These are phyloP conservation scores for Anolis apletophallus DNA, from an alignment of 2,797 vertebrate species.

Conservation along the genomic window DNA sequence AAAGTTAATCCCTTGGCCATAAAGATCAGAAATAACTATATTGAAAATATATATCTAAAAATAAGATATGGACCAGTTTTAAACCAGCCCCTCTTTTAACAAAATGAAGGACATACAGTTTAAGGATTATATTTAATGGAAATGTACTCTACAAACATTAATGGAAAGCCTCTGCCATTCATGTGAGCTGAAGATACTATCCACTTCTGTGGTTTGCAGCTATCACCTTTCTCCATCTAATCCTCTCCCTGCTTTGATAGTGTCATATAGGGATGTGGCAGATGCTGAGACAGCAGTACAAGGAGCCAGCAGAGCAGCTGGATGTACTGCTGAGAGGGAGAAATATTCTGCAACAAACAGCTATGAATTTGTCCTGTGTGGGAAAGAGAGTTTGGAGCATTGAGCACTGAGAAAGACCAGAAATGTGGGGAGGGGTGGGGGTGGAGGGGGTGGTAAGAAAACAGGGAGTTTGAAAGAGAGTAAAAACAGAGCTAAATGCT, in stretches of 20 bases:
- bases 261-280: background rate
- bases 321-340: background rate
- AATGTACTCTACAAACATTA: background rate
- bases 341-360: background rate
- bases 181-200: background rate
- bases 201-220: background rate
- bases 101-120: background rate
- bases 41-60: background rate
- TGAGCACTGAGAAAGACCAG: background rate
- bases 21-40: conserved; percentile 49
- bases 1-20: conserved; percentile 32
- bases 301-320: background rate
- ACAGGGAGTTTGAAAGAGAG: too few species aligned
- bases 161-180: background rate
- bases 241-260: background rate
- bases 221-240: background rate
- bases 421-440: too few species aligned
- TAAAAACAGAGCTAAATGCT: background rate
- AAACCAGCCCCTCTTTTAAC: background rate
- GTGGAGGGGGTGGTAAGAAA: too few species aligned
- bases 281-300: background rate
- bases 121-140: background rate
- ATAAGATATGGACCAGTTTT: background rate
- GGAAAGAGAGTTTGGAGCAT: background rate
- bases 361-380: background rate